A percentile compares a stretch with the other conserved stretches of the same genome.
Evolutionary conservation across 2,113 vertebrate genomes (phyloP).

Genomic region (Dascyllus trimaculatus): DNA sequence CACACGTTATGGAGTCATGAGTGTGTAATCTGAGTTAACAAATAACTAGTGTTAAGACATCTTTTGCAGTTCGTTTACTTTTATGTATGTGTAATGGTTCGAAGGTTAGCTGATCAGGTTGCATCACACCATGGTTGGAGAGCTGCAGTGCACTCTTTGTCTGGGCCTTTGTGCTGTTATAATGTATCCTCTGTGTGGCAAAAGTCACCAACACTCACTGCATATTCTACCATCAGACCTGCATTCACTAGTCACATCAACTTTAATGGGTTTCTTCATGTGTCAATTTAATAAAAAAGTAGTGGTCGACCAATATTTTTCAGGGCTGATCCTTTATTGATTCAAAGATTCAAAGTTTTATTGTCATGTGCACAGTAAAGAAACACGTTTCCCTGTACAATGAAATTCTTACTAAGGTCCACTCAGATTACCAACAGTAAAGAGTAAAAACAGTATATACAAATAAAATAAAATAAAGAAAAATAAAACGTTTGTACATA

Average conservation of each 20-base stretch:
- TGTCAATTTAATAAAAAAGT: background rate
- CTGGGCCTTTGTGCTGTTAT: background rate
- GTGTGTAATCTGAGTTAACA: background rate
- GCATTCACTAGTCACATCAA: too few species aligned
- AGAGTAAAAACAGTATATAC: too few species aligned
- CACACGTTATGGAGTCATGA: background rate
- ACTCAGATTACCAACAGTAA: too few species aligned
- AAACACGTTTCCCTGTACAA: too few species aligned
- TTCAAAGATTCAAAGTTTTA: too few species aligned
- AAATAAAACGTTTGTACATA: too few species aligned
- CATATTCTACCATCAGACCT: background rate
- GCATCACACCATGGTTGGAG: background rate
- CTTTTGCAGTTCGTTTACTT: background rate
- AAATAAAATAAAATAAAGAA: too few species aligned
- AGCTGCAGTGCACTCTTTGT: conserved; percentile 2
- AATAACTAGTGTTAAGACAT: background rate
- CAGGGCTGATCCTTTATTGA: too few species aligned
- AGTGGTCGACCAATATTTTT: too few species aligned
- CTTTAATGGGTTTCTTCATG: background rate
- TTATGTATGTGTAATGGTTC: background rate
- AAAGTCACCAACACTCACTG: background rate
- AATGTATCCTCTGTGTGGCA: background rate
- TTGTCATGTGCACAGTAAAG: too few species aligned
- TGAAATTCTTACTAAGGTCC: too few species aligned
- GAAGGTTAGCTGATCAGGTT: conserved; percentile 22